Conservation (phyloP, 2,888 invertebrate species). For the Ophion ventricosus region DNA sequence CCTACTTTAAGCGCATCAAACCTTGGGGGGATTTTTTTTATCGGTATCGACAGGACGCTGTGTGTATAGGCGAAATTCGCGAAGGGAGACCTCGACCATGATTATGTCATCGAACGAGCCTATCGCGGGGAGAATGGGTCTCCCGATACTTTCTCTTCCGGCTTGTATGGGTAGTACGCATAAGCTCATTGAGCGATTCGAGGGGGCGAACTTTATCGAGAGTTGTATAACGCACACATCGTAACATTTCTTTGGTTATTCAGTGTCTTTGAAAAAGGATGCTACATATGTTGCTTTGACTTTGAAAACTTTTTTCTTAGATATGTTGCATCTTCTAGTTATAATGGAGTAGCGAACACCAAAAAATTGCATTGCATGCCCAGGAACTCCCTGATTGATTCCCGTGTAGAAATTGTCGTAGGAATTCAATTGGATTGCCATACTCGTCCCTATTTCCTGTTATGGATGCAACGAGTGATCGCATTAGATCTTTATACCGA, state of each 20-base stretch:
- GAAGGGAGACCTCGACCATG: slow-evolving; percentile 77
- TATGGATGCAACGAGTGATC: too few species aligned
- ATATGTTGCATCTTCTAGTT: too few species aligned
- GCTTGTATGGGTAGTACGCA: slow-evolving; percentile 10
- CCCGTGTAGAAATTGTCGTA: too few species aligned
- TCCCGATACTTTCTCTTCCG: slow-evolving; percentile 78
- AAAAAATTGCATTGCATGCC: too few species aligned
- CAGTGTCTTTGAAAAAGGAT: too few species aligned
- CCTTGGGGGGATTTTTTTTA: slow-evolving; percentile 14
- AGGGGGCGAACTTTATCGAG: slow-evolving; percentile 53
- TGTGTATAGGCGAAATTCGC: slow-evolving; percentile 55
- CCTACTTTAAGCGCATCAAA: slow-evolving; percentile 46
- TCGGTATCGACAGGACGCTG: background rate
- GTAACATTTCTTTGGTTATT: background rate
- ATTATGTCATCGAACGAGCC: slow-evolving; percentile 74
- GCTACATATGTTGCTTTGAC: too few species aligned
- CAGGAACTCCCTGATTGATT: too few species aligned
- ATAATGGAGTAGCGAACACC: too few species aligned
- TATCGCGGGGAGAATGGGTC: background rate
- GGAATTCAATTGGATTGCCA: too few species aligned
- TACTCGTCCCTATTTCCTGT: too few species aligned
- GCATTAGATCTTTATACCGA: too few species aligned
- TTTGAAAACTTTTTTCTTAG: too few species aligned
- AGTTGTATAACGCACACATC: slow-evolving; percentile 4
- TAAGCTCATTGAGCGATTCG: slow-evolving; percentile 30